These are phyloP conservation scores for Macrophya alboannulata DNA, from an alignment of 2,888 invertebrate genomes.

Conservation along the genomic window DNA sequence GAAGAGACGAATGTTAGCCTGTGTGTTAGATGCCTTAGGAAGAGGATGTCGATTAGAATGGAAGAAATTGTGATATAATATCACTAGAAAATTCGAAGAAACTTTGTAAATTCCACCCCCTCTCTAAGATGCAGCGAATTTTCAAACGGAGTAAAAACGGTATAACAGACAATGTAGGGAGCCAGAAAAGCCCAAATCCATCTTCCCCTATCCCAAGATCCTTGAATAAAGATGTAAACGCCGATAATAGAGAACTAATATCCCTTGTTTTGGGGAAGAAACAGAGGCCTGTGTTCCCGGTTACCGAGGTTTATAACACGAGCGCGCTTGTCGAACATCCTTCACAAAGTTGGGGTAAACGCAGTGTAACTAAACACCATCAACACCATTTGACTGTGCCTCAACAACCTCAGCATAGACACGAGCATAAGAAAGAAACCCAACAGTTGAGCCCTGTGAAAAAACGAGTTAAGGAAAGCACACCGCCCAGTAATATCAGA, in stretches of 20 bases:
- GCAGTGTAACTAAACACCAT: slow-evolving; percentile 83
- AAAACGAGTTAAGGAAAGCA: slow-evolving; percentile 97
- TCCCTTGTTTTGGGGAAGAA: slow-evolving; percentile 78
- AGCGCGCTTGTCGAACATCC: slow-evolving; percentile 82
- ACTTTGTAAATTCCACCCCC: background rate
- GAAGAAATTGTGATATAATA: slow-evolving; percentile 38
- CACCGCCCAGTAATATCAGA: slow-evolving; percentile 86
- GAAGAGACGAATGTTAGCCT: slow-evolving; percentile 58
- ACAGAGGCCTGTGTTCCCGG: slow-evolving; percentile 85
- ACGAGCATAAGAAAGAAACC: slow-evolving; percentile 90
- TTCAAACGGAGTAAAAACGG: no score
- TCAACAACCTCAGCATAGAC: slow-evolving; percentile 82
- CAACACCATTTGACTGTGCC: slow-evolving; percentile 83
- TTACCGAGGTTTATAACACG: slow-evolving; percentile 83
- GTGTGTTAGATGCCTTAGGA: slow-evolving; percentile 57
- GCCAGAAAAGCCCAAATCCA: slow-evolving; percentile 12
- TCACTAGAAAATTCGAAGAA: background rate
- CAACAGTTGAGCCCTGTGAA: slow-evolving; percentile 97
- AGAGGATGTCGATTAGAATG: slow-evolving; percentile 55
- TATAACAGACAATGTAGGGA: background rate
- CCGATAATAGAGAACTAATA: slow-evolving; percentile 40
- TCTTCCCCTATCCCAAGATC: background rate
- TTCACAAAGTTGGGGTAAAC: slow-evolving; percentile 80
- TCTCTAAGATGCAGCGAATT: no score
- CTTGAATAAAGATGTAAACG: background rate